Base-by-base conservation (phyloP, 2,888 invertebrate genomes). In the Lycia hirtaria region DNA sequence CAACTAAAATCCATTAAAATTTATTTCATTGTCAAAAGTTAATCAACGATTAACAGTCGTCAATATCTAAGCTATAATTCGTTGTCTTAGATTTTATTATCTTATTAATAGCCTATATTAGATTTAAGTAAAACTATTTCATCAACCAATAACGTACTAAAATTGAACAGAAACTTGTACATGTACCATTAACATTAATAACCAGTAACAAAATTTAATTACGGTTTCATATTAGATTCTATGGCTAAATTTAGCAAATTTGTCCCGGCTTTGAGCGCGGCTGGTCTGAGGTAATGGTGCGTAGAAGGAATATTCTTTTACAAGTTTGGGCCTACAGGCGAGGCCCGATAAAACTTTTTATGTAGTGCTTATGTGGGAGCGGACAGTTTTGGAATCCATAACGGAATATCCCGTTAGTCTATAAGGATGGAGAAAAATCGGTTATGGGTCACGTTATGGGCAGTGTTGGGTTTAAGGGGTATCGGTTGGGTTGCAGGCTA, bases 281-380 rank as follows among this genome's bases (percentile, higher is more conserved):
- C 52, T 48, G 57, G 24, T 4, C 20, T 33, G 69, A 76, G 75
- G 85, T 88, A 90, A 91, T 90, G 88, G 85, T 59, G 78, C 87
- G 83, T 76, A 72, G 70, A 80, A 81, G 73, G 83, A 81, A 83
- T 83, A 83, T 83, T 82, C 82, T 87, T 81, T 76, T 73, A 76
- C 79, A 88, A 88, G 81, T 87, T 85, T 75, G 68, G 68, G 72
- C 73, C 71, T 74, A 80, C 85, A 81, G 80, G 75, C 63, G 76
- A 76, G 76, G 73, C 74, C 81, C 85, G 86, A 89, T 87, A 87
- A 87, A 90, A 90, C 80, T 90, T 91, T 89, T 87, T 88, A 89
- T 87, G 84, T 81, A 78, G 81, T 83, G 80, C 80, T 87, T 84
- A 87, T 83, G 81, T 78, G 78, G 75, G 76, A 78, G 77, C 75